These are phyloP conservation scores for Tachypleus tridentatus DNA, from an alignment of 1,140 invertebrate species.

Conservation along the genomic window DNA sequence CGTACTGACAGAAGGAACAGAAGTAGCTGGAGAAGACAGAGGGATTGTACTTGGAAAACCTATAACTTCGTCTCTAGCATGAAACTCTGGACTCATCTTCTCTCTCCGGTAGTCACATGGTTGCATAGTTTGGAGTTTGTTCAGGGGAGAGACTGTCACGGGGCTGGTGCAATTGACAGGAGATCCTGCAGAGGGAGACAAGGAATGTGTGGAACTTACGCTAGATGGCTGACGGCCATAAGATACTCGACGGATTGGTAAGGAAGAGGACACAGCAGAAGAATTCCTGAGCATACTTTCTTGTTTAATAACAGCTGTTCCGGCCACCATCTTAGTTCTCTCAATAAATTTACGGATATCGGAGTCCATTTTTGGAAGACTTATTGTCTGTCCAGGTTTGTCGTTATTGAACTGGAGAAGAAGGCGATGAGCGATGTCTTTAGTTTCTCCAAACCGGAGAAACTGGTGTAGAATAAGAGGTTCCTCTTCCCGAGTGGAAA, in stretches of 20 bases:
- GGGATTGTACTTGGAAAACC: slow-evolving; percentile 31
- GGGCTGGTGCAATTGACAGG: slow-evolving; percentile 30
- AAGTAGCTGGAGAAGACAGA: slow-evolving; percentile 24
- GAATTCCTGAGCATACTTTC: slow-evolving; percentile 25
- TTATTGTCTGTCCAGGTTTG: slow-evolving; percentile 28
- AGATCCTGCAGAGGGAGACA: slow-evolving; percentile 15
- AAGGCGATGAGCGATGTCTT: slow-evolving; percentile 64
- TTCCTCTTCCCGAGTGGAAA: slow-evolving; percentile 70
- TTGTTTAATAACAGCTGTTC: slow-evolving; percentile 27
- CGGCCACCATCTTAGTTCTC: slow-evolving; percentile 24
- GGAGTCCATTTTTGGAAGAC: slow-evolving; percentile 35
- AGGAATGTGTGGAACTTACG: slow-evolving; percentile 24
- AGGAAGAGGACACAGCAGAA: slow-evolving; percentile 1
- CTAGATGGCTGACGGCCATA: neutral
- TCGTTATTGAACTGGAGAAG: slow-evolving; percentile 47
- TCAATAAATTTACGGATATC: slow-evolving; percentile 47
- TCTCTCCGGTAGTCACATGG: slow-evolving; percentile 74
- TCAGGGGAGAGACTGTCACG: slow-evolving; percentile 53
- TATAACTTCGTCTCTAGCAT: slow-evolving; percentile 43
- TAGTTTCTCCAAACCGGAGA: slow-evolving; percentile 67
- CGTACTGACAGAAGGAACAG: slow-evolving; percentile 23
- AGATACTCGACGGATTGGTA: neutral
- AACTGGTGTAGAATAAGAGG: slow-evolving; percentile 74
- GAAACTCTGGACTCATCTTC: slow-evolving; percentile 37
- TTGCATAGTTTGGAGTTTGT: slow-evolving; percentile 84